Percentiles rank a stretch among this genome's conserved stretches.
Evolutionary conservation across 2,888 invertebrate species (phyloP).

Genomic region (Tetranychus truncatus): DNA sequence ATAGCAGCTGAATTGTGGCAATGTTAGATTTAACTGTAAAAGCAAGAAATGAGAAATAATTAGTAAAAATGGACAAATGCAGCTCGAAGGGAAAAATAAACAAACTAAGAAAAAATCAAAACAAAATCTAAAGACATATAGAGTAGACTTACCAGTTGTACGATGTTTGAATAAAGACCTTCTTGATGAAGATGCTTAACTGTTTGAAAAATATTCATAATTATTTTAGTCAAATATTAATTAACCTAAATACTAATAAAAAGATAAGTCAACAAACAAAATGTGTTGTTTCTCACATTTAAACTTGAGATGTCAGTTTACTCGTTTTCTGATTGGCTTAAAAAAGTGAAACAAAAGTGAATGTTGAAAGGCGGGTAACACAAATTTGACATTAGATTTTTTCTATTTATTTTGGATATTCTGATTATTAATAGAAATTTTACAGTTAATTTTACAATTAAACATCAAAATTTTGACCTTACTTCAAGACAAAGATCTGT

Average conservation of each 20-base stretch:
- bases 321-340: too few species aligned
- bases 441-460: too few species aligned
- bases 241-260: conserved; percentile 5
- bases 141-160: conserved; percentile 42
- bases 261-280: neutral
- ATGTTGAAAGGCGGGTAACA: too few species aligned
- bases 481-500: too few species aligned
- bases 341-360: too few species aligned
- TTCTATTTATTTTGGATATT: too few species aligned
- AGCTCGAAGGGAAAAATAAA: neutral
- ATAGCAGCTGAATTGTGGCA: conserved; percentile 41
- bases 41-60: neutral
- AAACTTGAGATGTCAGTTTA: too few species aligned
- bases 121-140: conserved; percentile 6
- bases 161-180: conserved; percentile 50
- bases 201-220: conserved; percentile 40
- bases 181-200: conserved; percentile 50
- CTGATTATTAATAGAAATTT: too few species aligned
- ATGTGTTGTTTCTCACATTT: too few species aligned
- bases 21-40: conserved; percentile 30
- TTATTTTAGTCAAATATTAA: neutral
- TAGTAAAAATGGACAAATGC: too few species aligned
- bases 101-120: neutral
- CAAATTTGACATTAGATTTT: too few species aligned
- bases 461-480: too few species aligned